Conservation (phyloP, 1,140 invertebrate genomes). For the Diorhabda sublineata region DNA sequence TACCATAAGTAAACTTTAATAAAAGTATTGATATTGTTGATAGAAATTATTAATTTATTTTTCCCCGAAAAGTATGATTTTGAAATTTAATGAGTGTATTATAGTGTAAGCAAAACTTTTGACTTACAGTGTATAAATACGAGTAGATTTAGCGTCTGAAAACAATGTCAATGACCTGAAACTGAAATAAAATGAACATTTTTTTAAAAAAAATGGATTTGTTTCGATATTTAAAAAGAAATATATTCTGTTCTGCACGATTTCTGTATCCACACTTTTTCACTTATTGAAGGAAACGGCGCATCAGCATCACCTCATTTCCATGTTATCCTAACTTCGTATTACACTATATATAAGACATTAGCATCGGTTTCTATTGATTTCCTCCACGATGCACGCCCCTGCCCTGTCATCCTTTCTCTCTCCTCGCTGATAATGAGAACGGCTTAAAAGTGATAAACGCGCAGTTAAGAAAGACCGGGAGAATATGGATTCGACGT, state of each 20-base stretch:
- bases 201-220: too few relatives aligned
- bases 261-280: not conserved
- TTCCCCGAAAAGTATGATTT: too few relatives aligned
- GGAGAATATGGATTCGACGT: constrained; percentile 20
- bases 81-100: too few relatives aligned
- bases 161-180: too few relatives aligned
- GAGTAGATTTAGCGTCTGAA: too few relatives aligned
- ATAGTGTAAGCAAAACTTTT: too few relatives aligned
- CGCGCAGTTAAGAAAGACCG: constrained; percentile 19
- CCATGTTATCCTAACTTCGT: not conserved
- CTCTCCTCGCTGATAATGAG: constrained; percentile 18
- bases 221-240: not conserved
- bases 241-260: not conserved
- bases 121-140: too few relatives aligned
- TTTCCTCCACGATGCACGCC: constrained; percentile 1
- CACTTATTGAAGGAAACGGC: not conserved
- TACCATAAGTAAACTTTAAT: too few relatives aligned
- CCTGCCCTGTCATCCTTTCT: not conserved
- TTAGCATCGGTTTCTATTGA: constrained; percentile 5
- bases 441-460: constrained; percentile 18
- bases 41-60: too few relatives aligned
- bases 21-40: too few relatives aligned
- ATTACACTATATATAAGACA: constrained; percentile 1
- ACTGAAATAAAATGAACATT: too few relatives aligned
- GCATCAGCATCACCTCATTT: not conserved